phyloP scores from a whole-genome alignment of 2,797 vertebrate species.

The Typhlichthys eigenmanni region DNA sequence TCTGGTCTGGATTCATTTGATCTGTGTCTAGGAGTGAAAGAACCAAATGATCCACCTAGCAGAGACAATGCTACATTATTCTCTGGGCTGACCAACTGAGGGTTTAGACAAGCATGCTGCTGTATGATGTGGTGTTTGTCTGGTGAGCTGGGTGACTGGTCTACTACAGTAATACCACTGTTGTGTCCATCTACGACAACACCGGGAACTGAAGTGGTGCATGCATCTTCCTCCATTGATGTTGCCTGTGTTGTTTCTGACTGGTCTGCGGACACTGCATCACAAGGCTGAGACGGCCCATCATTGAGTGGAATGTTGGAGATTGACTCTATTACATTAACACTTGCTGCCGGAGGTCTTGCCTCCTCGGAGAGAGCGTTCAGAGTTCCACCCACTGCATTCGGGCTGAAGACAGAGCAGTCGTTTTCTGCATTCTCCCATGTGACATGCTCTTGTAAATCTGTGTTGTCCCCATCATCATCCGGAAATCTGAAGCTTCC shows the following conservation, averaged over 20 bases:
- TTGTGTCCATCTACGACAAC: slow-evolving; percentile 28
- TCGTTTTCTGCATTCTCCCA: slow-evolving; percentile 53
- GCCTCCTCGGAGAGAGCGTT: slow-evolving; percentile 79
- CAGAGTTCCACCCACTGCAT: slow-evolving; percentile 65
- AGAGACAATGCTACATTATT: slow-evolving; percentile 60
- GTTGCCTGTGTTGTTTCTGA: slow-evolving; percentile 12
- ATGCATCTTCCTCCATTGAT: slow-evolving; percentile 20
- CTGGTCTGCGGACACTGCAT: slow-evolving; percentile 24
- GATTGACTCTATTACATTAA: slow-evolving; percentile 59
- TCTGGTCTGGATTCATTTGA: slow-evolving; percentile 41
- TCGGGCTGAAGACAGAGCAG: slow-evolving; percentile 50
- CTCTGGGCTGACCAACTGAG: slow-evolving; percentile 41
- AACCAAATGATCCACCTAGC: slow-evolving; percentile 77
- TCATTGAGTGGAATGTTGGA: slow-evolving; percentile 76
- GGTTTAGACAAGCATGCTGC: slow-evolving; percentile 38
- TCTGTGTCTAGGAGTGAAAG: slow-evolving; percentile 74
- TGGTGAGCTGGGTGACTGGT: slow-evolving; percentile 30
- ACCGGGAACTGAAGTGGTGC: slow-evolving; percentile 19
- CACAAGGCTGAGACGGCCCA: slow-evolving; percentile 37
- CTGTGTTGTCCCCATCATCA: slow-evolving; percentile 75
- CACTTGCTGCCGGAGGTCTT: slow-evolving; percentile 51
- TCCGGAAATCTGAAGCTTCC: slow-evolving; percentile 65
- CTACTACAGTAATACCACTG: slow-evolving; percentile 24
- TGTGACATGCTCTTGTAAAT: slow-evolving; percentile 50
- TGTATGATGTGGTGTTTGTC: slow-evolving; percentile 33